phyloP scores from a whole-genome alignment of 2,113 vertebrate genomes.

The Hydrolagus affinis region DNA sequence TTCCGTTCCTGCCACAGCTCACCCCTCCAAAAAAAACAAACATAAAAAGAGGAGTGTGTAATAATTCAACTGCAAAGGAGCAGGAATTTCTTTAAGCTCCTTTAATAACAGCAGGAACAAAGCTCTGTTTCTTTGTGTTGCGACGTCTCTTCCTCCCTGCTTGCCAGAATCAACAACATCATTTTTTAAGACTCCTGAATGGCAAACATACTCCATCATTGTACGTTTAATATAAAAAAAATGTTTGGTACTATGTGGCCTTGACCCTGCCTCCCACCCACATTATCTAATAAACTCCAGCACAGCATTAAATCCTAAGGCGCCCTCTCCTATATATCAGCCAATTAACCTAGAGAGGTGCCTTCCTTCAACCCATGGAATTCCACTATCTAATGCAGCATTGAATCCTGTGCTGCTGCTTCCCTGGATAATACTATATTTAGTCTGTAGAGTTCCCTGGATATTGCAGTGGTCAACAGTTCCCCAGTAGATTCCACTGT shows the following conservation, averaged over 20 bases:
- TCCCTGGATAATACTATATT: background rate
- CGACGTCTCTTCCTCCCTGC: background rate
- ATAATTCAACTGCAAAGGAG: slow-evolving; percentile 9
- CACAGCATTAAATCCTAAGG: background rate
- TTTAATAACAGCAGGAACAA: slow-evolving; percentile 9
- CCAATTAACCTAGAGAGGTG: background rate
- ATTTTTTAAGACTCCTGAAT: background rate
- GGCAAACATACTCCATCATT: background rate
- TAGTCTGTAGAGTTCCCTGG: background rate
- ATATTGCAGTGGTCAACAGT: background rate
- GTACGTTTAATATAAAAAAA: background rate
- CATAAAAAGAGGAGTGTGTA: background rate
- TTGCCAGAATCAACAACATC: slow-evolving; percentile 27
- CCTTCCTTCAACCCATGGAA: background rate
- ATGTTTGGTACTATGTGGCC: background rate
- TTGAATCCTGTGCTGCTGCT: background rate
- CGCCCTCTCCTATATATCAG: background rate
- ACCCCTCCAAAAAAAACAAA: slow-evolving; percentile 8
- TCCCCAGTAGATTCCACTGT: background rate
- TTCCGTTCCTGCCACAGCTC: slow-evolving; percentile 16
- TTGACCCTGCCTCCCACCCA: slow-evolving; percentile 26
- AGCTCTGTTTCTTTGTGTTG: background rate
- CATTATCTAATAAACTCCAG: slow-evolving; percentile 18
- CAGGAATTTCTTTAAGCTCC: background rate
- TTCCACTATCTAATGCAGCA: background rate